Conservation (phyloP, 1,140 invertebrate species). For the Bombus picipes region DNA sequence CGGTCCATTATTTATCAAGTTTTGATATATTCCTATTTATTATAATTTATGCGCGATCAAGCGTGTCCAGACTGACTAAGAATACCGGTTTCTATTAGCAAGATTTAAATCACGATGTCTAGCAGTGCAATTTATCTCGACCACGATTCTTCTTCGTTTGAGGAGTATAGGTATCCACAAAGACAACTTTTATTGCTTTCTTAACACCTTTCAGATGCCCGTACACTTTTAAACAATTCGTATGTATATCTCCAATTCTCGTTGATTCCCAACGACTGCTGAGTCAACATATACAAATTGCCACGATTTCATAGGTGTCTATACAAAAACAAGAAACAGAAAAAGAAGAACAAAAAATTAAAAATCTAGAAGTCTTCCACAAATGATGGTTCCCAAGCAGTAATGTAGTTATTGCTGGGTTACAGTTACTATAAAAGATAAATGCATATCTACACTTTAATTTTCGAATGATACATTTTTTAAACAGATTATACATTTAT, state of each 20-base stretch:
- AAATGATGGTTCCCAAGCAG: no score
- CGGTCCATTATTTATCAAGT: conserved; percentile 57
- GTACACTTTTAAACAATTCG: not conserved
- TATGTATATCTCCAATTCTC: not conserved
- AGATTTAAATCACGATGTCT: conserved; percentile 67
- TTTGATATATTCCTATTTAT: conserved; percentile 61
- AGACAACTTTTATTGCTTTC: conserved; percentile 39
- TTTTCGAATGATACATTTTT: no score
- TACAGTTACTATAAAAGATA: no score
- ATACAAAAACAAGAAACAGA: not conserved
- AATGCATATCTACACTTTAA: no score
- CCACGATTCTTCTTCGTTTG: conserved; percentile 4
- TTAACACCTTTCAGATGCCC: not conserved
- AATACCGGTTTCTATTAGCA: conserved; percentile 72
- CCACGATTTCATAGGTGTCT: not conserved
- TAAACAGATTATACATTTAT: no score
- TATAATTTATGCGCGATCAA: conserved; percentile 64
- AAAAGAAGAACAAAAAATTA: not conserved
- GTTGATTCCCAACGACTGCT: not conserved
- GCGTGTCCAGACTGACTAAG: conserved; percentile 12
- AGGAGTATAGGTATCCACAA: conserved; percentile 53
- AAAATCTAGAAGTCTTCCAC: not conserved
- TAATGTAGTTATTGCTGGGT: no score
- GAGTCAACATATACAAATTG: not conserved
- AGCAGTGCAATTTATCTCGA: conserved; percentile 44